phyloP scores from a whole-genome alignment of 2,888 invertebrate species.

The Spisula solida region DNA sequence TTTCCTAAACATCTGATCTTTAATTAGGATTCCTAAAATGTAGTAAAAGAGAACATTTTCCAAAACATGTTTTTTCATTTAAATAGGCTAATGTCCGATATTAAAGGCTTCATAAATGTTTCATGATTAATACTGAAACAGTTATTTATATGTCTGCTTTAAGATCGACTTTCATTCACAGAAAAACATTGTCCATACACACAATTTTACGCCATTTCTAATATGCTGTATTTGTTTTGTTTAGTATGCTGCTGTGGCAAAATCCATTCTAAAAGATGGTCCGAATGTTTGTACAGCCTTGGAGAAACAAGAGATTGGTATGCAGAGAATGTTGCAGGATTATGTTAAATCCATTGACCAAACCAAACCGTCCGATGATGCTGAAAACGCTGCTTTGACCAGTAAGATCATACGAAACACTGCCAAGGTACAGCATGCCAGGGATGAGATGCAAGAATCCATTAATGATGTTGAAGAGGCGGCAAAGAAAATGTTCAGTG shows the following conservation, averaged over 20 bases:
- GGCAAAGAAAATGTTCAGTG: conserved; percentile 76
- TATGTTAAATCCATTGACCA: conserved; percentile 20
- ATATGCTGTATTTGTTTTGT: background rate
- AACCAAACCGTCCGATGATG: conserved; percentile 51
- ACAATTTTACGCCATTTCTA: no score
- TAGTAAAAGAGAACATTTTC: no score
- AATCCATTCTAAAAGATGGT: conserved; percentile 75
- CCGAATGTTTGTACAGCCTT: conserved; percentile 71
- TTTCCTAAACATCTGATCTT: no score
- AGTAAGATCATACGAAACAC: conserved; percentile 73
- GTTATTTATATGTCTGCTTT: no score
- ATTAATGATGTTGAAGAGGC: conserved; percentile 70
- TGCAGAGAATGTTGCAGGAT: conserved; percentile 71
- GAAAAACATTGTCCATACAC: no score
- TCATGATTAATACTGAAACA: no score
- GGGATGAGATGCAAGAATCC: conserved; percentile 66
- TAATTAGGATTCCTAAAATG: no score
- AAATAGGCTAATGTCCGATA: no score
- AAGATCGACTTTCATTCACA: no score
- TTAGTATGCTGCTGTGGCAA: conserved; percentile 77
- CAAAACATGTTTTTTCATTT: no score
- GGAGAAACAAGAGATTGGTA: conserved; percentile 69
- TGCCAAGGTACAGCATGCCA: conserved; percentile 74
- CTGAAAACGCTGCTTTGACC: conserved; percentile 49
- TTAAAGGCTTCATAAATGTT: no score